Base-by-base conservation (phyloP, 2,888 invertebrate species). In the Amphimallon solstitiale region DNA sequence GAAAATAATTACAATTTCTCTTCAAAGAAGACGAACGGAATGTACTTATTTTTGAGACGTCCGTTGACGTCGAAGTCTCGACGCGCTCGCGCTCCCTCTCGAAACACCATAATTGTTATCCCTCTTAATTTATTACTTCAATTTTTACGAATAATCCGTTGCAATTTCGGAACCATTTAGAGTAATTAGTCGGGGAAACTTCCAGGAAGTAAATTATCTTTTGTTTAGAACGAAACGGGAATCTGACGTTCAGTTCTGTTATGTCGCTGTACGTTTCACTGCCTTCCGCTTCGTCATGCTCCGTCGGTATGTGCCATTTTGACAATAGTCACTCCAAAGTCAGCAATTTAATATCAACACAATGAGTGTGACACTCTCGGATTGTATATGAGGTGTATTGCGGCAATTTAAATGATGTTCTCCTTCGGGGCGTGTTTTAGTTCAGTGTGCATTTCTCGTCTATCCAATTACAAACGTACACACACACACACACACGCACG, bases 161-260 rank as follows among this genome's bases (percentile, higher is more conserved):
- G 49, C 34, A 51, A 51, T 51, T 51, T 51, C 49, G 29, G 14
- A 51, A 34, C 34, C 49, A 51, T 51, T 51, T 51, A 15, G 35
- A 29, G 49, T 51, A 51, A 51, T 51, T 51, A 51, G 49, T 51
- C 34, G 34, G 49, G 49, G 34, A 51, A 51, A 34, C 34, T 51
- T 51, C 5, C 19, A 5, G 12, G 34, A 51, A 29, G 49, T 51
- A 51, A 51, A 51, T 51, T 51, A 51, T 51, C 49, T 51, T 35
- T 51, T 51, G 49, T 51, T 51, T 51, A 29, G 49, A 29, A 29
- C 49, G 34, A 51, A 14, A 29, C 48, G 49, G 7, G 34, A 51
- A 14, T 34, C 49, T 51, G 34, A n/a, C n/a, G n/a, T 34, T 51
- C 35, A 14, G 49, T 51, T 51, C 49, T 15, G 29, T n/a, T 34